Conservation (phyloP, 2,113 vertebrate species). For the Axis porcinus region DNA sequence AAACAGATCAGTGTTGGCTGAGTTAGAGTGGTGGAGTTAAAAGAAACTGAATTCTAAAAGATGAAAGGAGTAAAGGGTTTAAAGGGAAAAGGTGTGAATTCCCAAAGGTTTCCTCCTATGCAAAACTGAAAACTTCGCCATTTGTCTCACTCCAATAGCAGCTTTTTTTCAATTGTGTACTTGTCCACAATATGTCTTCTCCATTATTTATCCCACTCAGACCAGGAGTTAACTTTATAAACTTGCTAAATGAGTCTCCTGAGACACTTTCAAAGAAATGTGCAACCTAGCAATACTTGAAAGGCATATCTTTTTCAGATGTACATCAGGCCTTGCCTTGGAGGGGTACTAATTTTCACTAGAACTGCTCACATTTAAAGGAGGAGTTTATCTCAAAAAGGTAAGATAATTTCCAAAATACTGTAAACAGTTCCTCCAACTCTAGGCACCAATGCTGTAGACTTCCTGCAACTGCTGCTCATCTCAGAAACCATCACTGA, state of each 20-base stretch:
- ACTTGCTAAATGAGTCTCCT: not conserved
- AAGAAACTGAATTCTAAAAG: constrained; percentile 28
- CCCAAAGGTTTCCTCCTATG: not conserved
- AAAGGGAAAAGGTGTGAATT: not conserved
- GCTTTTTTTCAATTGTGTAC: not conserved
- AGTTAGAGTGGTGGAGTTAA: not conserved
- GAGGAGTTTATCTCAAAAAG: not conserved
- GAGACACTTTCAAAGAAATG: constrained; percentile 6
- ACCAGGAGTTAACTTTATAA: not conserved
- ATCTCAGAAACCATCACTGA: not conserved
- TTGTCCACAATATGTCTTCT: not conserved
- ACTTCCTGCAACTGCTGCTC: not conserved
- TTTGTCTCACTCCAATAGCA: not conserved
- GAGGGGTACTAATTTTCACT: not conserved
- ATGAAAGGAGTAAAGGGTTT: constrained; percentile 5
- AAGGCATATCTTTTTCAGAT: not conserved
- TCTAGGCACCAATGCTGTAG: not conserved
- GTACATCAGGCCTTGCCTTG: not conserved
- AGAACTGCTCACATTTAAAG: not conserved
- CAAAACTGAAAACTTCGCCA: not conserved
- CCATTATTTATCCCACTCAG: not conserved
- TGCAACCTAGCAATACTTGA: not conserved
- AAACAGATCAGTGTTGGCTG: not conserved
- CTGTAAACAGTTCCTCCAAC: not conserved
- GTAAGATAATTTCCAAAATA: not conserved